phyloP scores from a whole-genome alignment of 2,888 invertebrate genomes.

The Fissipunctia ypsillon region DNA sequence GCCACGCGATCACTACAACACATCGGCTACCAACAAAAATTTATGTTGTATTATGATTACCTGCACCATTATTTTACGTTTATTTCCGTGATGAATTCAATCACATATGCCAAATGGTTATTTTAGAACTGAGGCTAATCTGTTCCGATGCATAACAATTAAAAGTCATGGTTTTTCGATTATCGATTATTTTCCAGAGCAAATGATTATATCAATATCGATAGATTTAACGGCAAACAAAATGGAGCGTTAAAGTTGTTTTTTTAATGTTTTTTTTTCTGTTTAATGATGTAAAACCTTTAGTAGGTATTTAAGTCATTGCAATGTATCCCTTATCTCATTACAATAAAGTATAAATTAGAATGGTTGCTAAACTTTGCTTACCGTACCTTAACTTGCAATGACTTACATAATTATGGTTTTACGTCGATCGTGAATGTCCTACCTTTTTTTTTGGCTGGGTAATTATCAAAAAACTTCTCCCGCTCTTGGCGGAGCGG shows the following conservation, averaged over 20 bases:
- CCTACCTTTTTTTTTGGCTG: too few species aligned
- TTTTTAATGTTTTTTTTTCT: too few species aligned
- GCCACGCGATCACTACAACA: neutral
- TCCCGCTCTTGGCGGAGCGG: too few species aligned
- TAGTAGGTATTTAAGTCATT: neutral
- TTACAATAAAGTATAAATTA: neutral
- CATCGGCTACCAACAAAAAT: neutral
- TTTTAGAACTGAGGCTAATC: constrained; percentile 25
- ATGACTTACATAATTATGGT: neutral
- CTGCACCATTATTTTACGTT: neutral
- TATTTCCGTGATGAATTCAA: neutral
- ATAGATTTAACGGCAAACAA: neutral
- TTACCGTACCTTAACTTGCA: neutral
- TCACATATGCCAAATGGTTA: neutral
- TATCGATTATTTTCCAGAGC: constrained; percentile 3
- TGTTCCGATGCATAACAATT: neutral
- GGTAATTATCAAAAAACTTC: too few species aligned
- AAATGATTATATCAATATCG: constrained; percentile 8
- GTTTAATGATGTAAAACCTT: neutral
- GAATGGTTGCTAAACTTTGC: too few species aligned
- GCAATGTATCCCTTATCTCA: neutral
- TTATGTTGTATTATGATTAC: neutral
- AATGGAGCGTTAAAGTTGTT: neutral
- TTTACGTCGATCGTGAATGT: neutral
- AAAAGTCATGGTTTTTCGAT: neutral